Evolutionary conservation across 2,113 vertebrate genomes (phyloP).

Genomic region (Cercocebus atys): DNA sequence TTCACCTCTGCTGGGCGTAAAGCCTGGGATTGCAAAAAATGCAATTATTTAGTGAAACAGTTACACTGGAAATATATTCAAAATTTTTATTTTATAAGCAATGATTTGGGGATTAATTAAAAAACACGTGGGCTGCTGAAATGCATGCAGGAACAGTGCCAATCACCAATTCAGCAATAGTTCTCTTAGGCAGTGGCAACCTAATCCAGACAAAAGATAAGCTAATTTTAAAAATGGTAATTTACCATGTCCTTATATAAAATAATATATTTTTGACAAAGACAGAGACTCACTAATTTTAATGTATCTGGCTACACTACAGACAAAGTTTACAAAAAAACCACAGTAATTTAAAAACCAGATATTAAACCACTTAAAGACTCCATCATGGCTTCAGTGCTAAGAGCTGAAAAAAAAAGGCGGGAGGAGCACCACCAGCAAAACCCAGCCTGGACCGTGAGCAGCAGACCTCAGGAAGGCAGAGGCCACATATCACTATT

Average conservation of each 20-base stretch:
- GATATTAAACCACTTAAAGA: not conserved
- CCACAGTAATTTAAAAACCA: slow-evolving; percentile 7
- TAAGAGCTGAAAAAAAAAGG: not conserved
- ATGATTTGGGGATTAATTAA: slow-evolving; percentile 24
- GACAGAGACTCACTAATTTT: not conserved
- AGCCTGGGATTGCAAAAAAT: not conserved
- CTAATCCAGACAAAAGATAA: not conserved
- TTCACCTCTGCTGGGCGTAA: not conserved
- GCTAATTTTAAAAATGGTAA: not conserved
- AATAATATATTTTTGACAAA: not conserved
- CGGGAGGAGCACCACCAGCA: no score
- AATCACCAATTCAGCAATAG: not conserved
- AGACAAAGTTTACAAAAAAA: not conserved
- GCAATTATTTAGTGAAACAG: not conserved
- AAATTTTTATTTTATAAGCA: slow-evolving; percentile 25
- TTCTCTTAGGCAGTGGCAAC: not conserved
- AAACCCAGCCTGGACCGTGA: not conserved
- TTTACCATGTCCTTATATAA: not conserved
- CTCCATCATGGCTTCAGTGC: not conserved
- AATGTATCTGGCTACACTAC: not conserved
- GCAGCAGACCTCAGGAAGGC: not conserved
- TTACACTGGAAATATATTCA: not conserved
- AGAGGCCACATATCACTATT: not conserved
- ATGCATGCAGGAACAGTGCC: not conserved
- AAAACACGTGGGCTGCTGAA: not conserved